Evolutionary conservation across 2,888 invertebrate species (phyloP).

Genomic region (Oscheius sp.): DNA sequence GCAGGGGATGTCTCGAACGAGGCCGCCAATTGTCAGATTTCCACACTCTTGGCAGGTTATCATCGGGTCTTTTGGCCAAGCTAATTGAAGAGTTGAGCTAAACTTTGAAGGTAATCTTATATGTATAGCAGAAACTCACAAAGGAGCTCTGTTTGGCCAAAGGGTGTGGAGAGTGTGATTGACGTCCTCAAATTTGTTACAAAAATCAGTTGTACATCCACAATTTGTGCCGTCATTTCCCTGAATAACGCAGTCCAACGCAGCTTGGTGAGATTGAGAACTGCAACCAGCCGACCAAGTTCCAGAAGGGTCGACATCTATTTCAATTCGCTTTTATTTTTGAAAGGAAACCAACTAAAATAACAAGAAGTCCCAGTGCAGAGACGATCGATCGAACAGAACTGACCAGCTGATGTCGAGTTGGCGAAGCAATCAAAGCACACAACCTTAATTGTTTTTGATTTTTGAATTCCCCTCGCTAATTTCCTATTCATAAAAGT

Average conservation of each 20-base stretch:
- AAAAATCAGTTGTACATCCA: constrained; percentile 27
- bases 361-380: constrained; percentile 45
- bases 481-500: too few relatives aligned
- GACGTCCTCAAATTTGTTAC: constrained; percentile 20
- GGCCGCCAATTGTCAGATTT: constrained; percentile 38
- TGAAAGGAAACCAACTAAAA: constrained; percentile 35
- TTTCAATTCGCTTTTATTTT: not conserved
- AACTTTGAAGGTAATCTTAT: not conserved
- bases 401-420: constrained; percentile 39
- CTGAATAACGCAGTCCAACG: not conserved
- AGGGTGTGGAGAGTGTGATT: constrained; percentile 11
- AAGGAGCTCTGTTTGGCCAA: constrained; percentile 19
- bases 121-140: constrained; percentile 20
- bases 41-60: constrained; percentile 48
- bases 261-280: not conserved
- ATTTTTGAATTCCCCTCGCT: too few relatives aligned
- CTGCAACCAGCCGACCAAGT: constrained; percentile 28
- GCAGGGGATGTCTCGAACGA: constrained; percentile 38
- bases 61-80: constrained; percentile 27
- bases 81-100: constrained; percentile 32
- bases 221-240: constrained; percentile 1
- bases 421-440: constrained; percentile 48
- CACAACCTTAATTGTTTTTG: constrained; percentile 27
- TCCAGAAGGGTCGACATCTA: constrained; percentile 4
- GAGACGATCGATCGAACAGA: constrained; percentile 46